Conservation (phyloP, 2,888 invertebrate species). For the Agriopis marginaria region DNA sequence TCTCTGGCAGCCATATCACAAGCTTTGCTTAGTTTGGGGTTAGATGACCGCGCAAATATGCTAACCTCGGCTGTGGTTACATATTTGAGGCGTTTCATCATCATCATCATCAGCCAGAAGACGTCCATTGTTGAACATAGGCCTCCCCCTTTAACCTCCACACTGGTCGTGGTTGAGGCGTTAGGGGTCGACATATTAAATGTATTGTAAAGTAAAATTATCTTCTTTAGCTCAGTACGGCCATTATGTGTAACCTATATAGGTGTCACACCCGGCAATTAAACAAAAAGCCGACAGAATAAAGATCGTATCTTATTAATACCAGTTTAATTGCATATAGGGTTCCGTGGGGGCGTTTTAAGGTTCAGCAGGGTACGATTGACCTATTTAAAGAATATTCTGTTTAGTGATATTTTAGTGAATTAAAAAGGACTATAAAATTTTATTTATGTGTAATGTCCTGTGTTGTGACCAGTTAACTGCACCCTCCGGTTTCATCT, state of each 20-base stretch:
- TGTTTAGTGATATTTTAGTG: background rate
- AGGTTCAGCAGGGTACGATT: background rate
- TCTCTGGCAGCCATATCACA: no score
- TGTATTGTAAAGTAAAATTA: no score
- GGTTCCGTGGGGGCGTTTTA: background rate
- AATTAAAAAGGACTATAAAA: background rate
- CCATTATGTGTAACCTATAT: background rate
- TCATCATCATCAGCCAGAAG: no score
- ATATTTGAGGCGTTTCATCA: no score
- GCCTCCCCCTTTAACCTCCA: no score
- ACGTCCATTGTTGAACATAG: no score
- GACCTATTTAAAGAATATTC: background rate
- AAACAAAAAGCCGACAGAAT: constrained; percentile 7
- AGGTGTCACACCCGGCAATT: constrained; percentile 8
- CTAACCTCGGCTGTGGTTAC: no score
- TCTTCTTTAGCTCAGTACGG: background rate
- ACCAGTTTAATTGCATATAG: constrained; percentile 5
- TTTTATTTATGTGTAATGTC: background rate
- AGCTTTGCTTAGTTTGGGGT: no score
- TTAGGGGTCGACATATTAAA: no score
- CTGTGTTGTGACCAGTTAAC: background rate
- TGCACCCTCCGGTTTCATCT: no score
- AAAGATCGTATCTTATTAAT: constrained; percentile 10
- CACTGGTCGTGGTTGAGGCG: no score
- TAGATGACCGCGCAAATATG: no score